These are phyloP conservation scores for Caenorhabditis sp. DNA, from an alignment of 2,888 invertebrate genomes.

Conservation along the genomic window DNA sequence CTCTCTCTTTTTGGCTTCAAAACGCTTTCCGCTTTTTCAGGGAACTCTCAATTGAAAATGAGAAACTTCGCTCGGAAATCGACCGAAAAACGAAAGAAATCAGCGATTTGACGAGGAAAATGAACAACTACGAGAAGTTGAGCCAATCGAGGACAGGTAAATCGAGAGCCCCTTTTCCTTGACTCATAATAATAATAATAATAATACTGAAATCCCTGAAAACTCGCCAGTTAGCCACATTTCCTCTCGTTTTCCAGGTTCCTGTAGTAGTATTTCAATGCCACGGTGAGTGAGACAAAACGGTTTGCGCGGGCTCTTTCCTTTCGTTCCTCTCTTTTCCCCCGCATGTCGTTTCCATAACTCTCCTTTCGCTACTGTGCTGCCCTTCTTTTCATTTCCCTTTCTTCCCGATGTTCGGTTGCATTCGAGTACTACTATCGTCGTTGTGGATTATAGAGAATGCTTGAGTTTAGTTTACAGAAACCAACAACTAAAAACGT, in stretches of 20 bases:
- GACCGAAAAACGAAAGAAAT: constrained; percentile 54
- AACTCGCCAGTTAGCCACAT: constrained; percentile 6
- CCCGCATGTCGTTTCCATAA: constrained; percentile 44
- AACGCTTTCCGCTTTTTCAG: constrained; percentile 38
- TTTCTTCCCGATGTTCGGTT: no score
- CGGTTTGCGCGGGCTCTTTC: not conserved
- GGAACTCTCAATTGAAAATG: constrained; percentile 57
- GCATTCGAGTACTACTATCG: no score
- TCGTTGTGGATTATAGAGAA: no score
- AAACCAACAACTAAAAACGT: no score
- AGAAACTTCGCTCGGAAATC: constrained; percentile 54
- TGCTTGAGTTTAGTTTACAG: no score
- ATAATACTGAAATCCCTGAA: no score
- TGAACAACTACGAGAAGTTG: constrained; percentile 56
- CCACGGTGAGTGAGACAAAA: constrained; percentile 53
- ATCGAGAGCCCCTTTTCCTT: no score
- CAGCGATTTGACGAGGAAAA: constrained; percentile 50
- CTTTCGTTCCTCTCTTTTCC: constrained; percentile 1
- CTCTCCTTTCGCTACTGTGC: constrained; percentile 2
- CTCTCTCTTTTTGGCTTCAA: constrained; percentile 20
- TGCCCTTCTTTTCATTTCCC: no score
- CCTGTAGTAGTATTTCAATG: constrained; percentile 61
- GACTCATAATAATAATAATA: no score
- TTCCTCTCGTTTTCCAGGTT: constrained; percentile 40
- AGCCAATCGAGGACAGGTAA: constrained; percentile 46